Evolutionary conservation across 2,888 invertebrate species (phyloP), one percentile per base, ranked within the genome.

Genomic region (Papilio elwesi): DNA sequence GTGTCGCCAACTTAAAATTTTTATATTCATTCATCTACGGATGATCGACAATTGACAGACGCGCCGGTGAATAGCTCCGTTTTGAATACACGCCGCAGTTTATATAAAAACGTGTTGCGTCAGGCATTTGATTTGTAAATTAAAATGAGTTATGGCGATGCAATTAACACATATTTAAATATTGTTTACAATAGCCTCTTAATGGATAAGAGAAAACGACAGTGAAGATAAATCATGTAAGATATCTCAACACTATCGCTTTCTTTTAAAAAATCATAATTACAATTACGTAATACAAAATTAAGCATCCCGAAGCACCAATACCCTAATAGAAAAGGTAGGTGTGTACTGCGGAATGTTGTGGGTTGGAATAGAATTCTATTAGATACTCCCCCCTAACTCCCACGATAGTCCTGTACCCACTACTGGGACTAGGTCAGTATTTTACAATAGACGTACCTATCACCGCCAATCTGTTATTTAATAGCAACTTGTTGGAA

Each of bases 131-230:
- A 68, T 55, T 49, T 49, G 65, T 43, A 66, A 57, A 57, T 49
- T 59, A 49, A 26, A 73, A 73, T 68, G 73, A 68, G 13, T 57
- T 55, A 68, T 26, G n/a, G 13, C 38, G 11, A 51, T 57, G 68
- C 73, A 73, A 73, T 73, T 64, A 73, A 73, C 68, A 49, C 53
- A n/a, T 57, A 64, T 68, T 73, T 68, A 38, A 73, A 68, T 13
- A 48, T 38, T 68, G 38, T 55, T 48, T 63, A 68, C 63, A 68
- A 72, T 68, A 64, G 8, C 5, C n/a, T 49, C n/a, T 63, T 68
- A 68, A 63, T 64, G 63, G 51, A 26, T 53, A 64, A 69, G 51
- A 63, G 67, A 65, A 57, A 64, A 38, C 57, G 11, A 38, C 16
- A 26, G 51, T 65, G 38, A 66, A 9, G 65, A 38, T 57, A 57